Conservation (phyloP, 2,797 vertebrate species). For the Podarcis lilfordi region DNA sequence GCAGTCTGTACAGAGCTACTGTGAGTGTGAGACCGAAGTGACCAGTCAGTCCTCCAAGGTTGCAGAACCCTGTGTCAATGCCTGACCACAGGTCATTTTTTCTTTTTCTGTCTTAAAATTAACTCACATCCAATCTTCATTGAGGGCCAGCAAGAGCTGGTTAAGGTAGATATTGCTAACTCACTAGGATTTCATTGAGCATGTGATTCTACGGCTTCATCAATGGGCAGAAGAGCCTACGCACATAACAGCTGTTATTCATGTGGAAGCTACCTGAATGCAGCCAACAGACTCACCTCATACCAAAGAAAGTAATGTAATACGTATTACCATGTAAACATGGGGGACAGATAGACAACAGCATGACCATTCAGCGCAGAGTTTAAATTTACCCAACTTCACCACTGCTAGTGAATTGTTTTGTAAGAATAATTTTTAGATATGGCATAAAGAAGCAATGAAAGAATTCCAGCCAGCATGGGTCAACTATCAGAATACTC, state of each 20-base stretch:
- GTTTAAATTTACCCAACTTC: not conserved
- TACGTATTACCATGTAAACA: too few relatives aligned
- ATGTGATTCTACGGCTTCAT: not conserved
- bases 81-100: not conserved
- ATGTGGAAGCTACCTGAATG: too few relatives aligned
- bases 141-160: not conserved
- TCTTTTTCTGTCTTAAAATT: not conserved
- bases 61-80: not conserved
- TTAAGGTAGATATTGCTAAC: not conserved
- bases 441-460: not conserved
- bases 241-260: too few relatives aligned
- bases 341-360: too few relatives aligned
- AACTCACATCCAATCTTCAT: not conserved
- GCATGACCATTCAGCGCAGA: not conserved
- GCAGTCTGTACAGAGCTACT: not conserved
- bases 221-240: too few relatives aligned
- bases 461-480: conserved; percentile 37
- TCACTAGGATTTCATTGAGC: not conserved
- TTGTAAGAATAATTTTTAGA: not conserved
- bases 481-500: conserved; percentile 43
- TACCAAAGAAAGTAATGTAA: too few relatives aligned
- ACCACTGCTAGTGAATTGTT: too few relatives aligned
- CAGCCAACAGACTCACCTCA: too few relatives aligned
- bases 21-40: not conserved
- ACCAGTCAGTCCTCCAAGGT: not conserved